phyloP scores from a whole-genome alignment of 64 coral and sea anemone genomes.

The Porites lutea region DNA sequence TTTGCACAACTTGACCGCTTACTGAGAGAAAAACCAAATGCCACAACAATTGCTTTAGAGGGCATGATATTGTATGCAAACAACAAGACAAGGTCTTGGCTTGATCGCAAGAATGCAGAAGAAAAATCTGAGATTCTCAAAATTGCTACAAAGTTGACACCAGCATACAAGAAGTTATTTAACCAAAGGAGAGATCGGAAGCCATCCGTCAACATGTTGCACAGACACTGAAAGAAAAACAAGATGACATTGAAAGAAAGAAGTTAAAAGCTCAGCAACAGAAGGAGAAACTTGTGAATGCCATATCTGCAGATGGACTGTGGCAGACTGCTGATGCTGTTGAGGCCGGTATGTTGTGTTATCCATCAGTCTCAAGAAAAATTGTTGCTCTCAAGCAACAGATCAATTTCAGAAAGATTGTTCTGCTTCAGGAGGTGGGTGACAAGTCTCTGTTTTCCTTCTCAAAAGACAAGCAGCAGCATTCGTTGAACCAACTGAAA shows the following conservation, averaged over 20 bases:
- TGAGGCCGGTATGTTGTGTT: conserved; percentile 2
- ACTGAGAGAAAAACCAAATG: conserved; percentile 41
- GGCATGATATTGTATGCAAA: conserved; percentile 45
- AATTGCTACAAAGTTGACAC: conserved; percentile 30
- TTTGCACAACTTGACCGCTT: conserved; percentile 28
- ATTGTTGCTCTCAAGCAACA: conserved; percentile 57
- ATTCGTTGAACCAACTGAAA: conserved; percentile 42
- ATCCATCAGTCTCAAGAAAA: conserved; percentile 49
- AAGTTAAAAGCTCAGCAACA: conserved; percentile 13
- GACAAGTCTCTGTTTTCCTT: conserved; percentile 34
- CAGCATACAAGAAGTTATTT: conserved; percentile 33
- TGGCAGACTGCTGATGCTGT: conserved; percentile 38
- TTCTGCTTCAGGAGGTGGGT: conserved; percentile 47
- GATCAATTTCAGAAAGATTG: conserved; percentile 55
- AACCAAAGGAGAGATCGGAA: conserved; percentile 38
- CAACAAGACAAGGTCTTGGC: background rate
- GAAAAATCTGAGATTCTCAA: conserved; percentile 20
- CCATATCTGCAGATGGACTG: conserved; percentile 28
- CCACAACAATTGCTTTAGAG: conserved; percentile 33
- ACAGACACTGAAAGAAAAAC: conserved; percentile 44
- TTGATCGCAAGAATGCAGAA: too few relatives aligned
- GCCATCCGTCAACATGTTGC: conserved; percentile 34
- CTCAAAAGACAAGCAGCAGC: conserved; percentile 52
- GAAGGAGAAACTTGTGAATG: conserved; percentile 54
- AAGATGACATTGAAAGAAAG: conserved; percentile 36